Conservation (phyloP, 64 coral and sea anemone genomes). For the Orbicella faveolata region DNA sequence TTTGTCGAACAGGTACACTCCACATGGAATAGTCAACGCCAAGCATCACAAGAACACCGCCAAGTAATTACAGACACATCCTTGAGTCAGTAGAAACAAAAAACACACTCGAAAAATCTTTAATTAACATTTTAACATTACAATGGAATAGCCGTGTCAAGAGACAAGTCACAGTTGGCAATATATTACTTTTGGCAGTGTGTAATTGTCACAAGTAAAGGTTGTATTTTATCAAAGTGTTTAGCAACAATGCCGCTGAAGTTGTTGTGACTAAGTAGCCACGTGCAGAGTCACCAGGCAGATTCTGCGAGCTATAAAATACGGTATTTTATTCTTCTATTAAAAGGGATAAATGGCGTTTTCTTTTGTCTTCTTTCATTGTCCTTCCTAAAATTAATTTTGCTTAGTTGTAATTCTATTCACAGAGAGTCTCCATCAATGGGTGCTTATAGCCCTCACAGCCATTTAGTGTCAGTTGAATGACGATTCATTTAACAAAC, state of each 20-base stretch:
- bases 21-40: too few species aligned
- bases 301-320: background rate
- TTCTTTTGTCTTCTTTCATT: background rate
- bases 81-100: background rate
- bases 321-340: background rate
- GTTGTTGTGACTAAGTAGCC: background rate
- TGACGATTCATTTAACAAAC: too few species aligned
- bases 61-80: background rate
- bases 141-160: background rate
- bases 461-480: too few species aligned
- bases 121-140: constrained; percentile 4
- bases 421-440: too few species aligned
- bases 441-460: too few species aligned
- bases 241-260: background rate
- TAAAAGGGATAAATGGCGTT: too few species aligned
- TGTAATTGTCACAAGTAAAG: background rate
- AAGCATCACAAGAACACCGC: too few species aligned
- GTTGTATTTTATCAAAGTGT: background rate
- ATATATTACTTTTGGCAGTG: background rate
- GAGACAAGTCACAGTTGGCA: background rate
- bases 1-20: too few species aligned
- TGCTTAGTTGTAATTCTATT: too few species aligned
- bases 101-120: background rate
- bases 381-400: too few species aligned
- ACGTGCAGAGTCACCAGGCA: background rate